Evolutionary conservation across 2,888 invertebrate species (phyloP).

Genomic region (Athalia rosae): DNA sequence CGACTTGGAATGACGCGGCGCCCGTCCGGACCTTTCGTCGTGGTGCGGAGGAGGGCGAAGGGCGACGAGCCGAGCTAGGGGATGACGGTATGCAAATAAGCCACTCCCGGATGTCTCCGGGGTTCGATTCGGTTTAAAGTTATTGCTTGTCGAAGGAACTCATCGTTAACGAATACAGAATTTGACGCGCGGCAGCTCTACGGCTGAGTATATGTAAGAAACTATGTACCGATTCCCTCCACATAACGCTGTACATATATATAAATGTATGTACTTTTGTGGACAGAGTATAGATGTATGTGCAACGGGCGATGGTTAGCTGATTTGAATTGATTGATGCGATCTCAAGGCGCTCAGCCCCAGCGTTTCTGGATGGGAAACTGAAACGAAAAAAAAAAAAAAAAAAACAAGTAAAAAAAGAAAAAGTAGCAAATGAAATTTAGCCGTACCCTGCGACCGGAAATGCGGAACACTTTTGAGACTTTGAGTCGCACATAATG

Average conservation of each 20-base stretch:
- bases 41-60: not conserved
- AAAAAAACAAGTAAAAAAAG: too few species aligned
- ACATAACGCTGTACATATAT: too few species aligned
- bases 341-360: not conserved
- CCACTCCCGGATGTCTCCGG: slow-evolving; percentile 72
- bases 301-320: not conserved
- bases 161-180: slow-evolving; percentile 56
- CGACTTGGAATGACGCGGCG: slow-evolving; percentile 66
- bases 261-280: not conserved
- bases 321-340: slow-evolving; percentile 33
- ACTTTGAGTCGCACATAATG: too few species aligned
- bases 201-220: slow-evolving; percentile 14
- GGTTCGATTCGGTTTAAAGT: slow-evolving; percentile 72
- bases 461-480: too few species aligned
- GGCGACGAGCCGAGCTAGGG: slow-evolving; percentile 61
- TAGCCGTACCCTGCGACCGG: too few species aligned
- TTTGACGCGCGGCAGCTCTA: slow-evolving; percentile 33
- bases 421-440: too few species aligned
- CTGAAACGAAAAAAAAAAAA: too few species aligned
- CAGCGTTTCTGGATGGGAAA: too few species aligned
- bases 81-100: slow-evolving; percentile 68
- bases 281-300: not conserved
- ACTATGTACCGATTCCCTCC: not conserved
- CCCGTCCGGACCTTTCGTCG: slow-evolving; percentile 33
- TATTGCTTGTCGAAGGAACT: slow-evolving; percentile 68